phyloP scores from a whole-genome alignment of 2,888 invertebrate genomes.

The Eupithecia exiguata region DNA sequence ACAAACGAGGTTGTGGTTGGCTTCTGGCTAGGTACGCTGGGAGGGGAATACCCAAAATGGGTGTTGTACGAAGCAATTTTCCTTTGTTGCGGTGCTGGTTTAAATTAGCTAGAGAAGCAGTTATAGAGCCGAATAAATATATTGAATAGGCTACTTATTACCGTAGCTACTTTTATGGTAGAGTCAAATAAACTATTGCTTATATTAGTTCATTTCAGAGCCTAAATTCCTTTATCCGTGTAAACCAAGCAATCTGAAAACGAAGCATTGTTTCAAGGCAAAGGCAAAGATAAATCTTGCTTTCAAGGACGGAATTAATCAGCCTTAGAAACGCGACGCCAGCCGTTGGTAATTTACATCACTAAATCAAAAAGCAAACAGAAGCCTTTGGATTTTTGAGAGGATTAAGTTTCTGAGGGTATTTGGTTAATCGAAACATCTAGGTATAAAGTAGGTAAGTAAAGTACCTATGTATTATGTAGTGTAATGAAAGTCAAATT shows the following conservation, averaged over 20 bases:
- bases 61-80: no score
- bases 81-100: no score
- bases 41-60: no score
- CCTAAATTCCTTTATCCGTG: background rate
- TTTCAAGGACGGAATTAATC: background rate
- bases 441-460: background rate
- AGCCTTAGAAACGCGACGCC: background rate
- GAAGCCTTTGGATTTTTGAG: background rate
- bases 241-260: background rate
- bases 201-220: background rate
- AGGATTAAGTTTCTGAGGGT: background rate
- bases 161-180: no score
- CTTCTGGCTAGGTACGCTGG: no score
- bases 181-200: background rate
- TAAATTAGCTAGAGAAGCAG: background rate
- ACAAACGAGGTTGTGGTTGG: no score
- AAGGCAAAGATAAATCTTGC: background rate
- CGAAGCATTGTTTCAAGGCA: background rate
- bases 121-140: background rate
- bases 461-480: no score
- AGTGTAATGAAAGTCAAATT: background rate
- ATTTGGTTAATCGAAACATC: background rate
- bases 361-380: background rate
- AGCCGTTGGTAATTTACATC: background rate
- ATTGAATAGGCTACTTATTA: background rate